Evolutionary conservation across 2,888 invertebrate genomes (phyloP).

Genomic region (Cantharis rustica): DNA sequence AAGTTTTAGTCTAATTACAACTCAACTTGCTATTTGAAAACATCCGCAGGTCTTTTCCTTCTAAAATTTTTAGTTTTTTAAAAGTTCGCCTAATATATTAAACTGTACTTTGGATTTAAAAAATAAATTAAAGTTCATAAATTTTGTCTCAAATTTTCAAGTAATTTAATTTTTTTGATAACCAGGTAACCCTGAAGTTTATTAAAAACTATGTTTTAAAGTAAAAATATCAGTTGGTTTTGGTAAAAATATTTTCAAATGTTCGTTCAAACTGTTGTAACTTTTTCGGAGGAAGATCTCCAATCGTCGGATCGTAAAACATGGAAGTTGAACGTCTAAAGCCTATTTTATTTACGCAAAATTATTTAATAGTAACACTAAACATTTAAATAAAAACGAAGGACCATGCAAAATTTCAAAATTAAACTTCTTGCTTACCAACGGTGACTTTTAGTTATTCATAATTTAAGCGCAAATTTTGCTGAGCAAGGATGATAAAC

Average conservation of each 20-base stretch:
- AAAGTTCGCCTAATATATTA: background rate
- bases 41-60: background rate
- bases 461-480: conserved; percentile 19
- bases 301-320: background rate
- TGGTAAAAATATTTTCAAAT: background rate
- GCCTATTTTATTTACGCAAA: background rate
- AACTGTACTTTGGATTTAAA: background rate
- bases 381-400: background rate
- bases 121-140: no score
- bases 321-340: background rate
- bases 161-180: background rate
- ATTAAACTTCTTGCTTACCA: conserved; percentile 36
- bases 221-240: background rate
- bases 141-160: background rate
- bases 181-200: background rate
- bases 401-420: background rate
- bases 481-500: conserved; percentile 37
- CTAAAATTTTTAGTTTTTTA: background rate
- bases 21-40: background rate
- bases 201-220: background rate
- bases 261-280: background rate
- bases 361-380: background rate
- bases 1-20: background rate
- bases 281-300: background rate
- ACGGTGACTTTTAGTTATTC: conserved; percentile 30